A percentile compares a stretch with the other conserved stretches of the same genome.
These are phyloP conservation scores for Samia ricini DNA, from an alignment of 1,140 invertebrate species.

Conservation along the genomic window DNA sequence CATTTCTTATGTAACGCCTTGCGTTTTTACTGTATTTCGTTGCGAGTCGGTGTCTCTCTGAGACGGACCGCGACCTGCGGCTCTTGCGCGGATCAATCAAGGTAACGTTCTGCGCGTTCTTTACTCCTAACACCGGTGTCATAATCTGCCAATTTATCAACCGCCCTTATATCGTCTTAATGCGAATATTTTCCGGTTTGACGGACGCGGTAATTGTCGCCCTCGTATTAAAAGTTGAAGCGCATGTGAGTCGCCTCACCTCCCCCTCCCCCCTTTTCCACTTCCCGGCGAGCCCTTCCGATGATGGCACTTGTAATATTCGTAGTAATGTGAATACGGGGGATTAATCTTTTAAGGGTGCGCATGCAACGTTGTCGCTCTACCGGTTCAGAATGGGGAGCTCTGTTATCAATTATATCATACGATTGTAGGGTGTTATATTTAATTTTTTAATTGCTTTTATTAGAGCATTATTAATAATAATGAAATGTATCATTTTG, in stretches of 20 bases:
- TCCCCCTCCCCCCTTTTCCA: no score
- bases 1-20: no score
- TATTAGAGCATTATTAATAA: no score
- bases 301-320: slow-evolving; percentile 38
- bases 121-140: slow-evolving; percentile 19
- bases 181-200: slow-evolving; percentile 67
- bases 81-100: not conserved
- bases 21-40: no score
- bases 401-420: no score
- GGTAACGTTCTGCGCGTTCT: not conserved
- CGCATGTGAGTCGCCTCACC: not conserved
- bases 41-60: not conserved
- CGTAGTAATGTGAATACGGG: slow-evolving; percentile 15
- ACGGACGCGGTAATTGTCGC: slow-evolving; percentile 63
- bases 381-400: no score
- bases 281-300: no score
- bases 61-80: not conserved
- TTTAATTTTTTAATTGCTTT: no score
- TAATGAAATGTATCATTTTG: no score
- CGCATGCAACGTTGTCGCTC: no score
- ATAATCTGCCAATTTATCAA: slow-evolving; percentile 56
- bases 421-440: no score
- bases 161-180: slow-evolving; percentile 34
- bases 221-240: slow-evolving; percentile 60
- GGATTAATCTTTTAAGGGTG: slow-evolving; percentile 13